phyloP scores from a whole-genome alignment of 37 sponge, comb jelly and placozoan species.

The Dysidea cf. avara region DNA sequence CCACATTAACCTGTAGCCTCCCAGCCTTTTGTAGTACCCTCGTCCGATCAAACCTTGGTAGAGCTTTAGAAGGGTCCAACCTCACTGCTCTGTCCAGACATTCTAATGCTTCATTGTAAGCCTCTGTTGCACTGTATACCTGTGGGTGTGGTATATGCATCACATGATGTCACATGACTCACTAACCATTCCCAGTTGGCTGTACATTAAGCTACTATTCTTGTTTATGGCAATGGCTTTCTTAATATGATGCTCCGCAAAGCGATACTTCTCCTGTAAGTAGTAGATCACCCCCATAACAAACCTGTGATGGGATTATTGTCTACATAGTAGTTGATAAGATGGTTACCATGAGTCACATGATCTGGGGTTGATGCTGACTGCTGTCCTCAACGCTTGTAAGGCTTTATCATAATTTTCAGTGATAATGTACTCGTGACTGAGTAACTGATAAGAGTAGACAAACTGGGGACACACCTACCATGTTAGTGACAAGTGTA shows the following conservation, averaged over 20 bases:
- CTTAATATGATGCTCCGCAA: slow-evolving; percentile 63
- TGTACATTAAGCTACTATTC: slow-evolving; percentile 66
- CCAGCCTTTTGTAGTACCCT: too few species aligned
- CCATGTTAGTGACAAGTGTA: neutral
- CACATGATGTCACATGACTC: neutral
- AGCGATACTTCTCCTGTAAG: slow-evolving; percentile 76
- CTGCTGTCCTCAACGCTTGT: slow-evolving; percentile 66
- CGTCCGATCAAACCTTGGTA: slow-evolving; percentile 52
- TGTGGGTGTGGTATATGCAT: neutral
- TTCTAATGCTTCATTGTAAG: slow-evolving; percentile 53
- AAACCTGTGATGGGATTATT: slow-evolving; percentile 51
- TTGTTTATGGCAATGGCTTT: slow-evolving; percentile 77
- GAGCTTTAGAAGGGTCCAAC: slow-evolving; percentile 52
- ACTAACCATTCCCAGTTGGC: slow-evolving; percentile 84
- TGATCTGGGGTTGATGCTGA: slow-evolving; percentile 72
- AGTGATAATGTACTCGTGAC: slow-evolving; percentile 74
- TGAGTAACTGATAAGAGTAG: slow-evolving; percentile 86
- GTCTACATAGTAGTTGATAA: neutral
- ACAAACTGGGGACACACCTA: slow-evolving; percentile 64
- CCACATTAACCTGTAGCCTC: too few species aligned
- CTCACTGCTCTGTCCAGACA: slow-evolving; percentile 55
- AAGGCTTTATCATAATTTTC: slow-evolving; percentile 80
- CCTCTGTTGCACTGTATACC: slow-evolving; percentile 51
- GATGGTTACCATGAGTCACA: slow-evolving; percentile 80
- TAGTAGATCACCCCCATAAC: slow-evolving; percentile 85